Evolutionary conservation across 2,797 vertebrate species (phyloP), one percentile per base, ranked within the genome.

Genomic region (Hylomyscus alleni): DNA sequence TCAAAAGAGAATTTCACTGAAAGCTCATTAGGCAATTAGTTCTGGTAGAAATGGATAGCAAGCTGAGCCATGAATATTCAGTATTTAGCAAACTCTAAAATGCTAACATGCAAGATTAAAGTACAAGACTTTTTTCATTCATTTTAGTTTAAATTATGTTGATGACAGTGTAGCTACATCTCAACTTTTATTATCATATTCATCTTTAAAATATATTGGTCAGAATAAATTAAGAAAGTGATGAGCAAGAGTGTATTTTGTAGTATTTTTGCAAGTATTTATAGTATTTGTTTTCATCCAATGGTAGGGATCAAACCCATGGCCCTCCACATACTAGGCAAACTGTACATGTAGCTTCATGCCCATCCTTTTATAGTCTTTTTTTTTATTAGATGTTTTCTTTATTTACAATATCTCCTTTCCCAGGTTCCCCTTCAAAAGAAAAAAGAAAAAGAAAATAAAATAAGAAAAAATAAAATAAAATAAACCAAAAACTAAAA

Each of bases 41-140:
- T 94, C 89, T 86, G 65, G 93, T 60, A 92, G 37, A 95, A 97
- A 96, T 91, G 65, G 72, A 12, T 54, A 95, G 37, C 96, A 96
- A 86, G 95, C 96, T 96, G 95, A 85, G 54, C 67, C 67, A 94
- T 97, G 91, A 97, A 97, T 97, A 97, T 97, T 97, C 95, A 97
- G 81, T 82, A 96, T 95, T 96, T 92, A 80, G 69, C 52, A 88
- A 54, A 80, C 86, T 89, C 83, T 93, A 94, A 93, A 91, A 95
- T 94, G 93, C 72, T 97, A 96, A 93, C 94, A 82, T 60, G 7
- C 24, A 50, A 69, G 81, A 95, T 93, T 78, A 97, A 96, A 93
- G 52, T 82, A 47, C 15, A 73, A 86, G 34, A 58, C 37, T 24
- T 56, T 86, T 97, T 91, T n/a, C 56, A 44, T 60, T 96, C n/a